phyloP scores from a whole-genome alignment of 2,797 vertebrate genomes.

The Malurus leucopterus region DNA sequence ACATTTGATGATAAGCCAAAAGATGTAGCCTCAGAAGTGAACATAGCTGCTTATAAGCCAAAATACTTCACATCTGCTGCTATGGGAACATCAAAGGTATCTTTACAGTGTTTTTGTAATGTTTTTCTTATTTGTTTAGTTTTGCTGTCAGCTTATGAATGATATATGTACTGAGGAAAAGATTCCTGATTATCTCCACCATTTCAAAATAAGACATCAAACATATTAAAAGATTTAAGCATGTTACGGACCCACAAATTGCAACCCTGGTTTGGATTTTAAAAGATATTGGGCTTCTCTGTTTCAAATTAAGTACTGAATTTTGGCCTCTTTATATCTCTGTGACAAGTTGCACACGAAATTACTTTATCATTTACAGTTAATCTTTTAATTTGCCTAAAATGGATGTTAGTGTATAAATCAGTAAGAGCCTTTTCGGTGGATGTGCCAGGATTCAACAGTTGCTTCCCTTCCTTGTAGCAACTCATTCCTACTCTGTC shows the following conservation, averaged over 20 bases:
- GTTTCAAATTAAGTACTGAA: background rate
- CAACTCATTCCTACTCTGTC: background rate
- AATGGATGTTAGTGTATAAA: background rate
- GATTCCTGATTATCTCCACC: background rate
- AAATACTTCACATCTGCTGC: slow-evolving; percentile 87
- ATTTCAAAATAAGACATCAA: background rate
- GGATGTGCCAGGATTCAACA: background rate
- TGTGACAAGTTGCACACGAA: background rate
- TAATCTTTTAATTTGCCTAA: background rate
- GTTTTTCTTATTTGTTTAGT: slow-evolving; percentile 5
- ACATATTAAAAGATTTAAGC: background rate
- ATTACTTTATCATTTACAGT: background rate
- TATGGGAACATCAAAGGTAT: slow-evolving; percentile 86
- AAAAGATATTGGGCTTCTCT: background rate
- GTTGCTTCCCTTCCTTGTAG: background rate
- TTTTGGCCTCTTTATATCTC: background rate
- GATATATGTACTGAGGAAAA: background rate
- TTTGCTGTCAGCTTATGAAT: slow-evolving; percentile 24
- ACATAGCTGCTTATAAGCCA: slow-evolving; percentile 85
- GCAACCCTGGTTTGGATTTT: background rate
- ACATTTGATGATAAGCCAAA: slow-evolving; percentile 86
- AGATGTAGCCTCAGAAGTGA: slow-evolving; percentile 85
- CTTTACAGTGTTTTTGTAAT: slow-evolving; percentile 33
- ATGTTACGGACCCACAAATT: background rate
- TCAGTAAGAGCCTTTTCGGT: background rate